Conservation (phyloP, 1,140 invertebrate species). For the Eurosta solidaginis region DNA sequence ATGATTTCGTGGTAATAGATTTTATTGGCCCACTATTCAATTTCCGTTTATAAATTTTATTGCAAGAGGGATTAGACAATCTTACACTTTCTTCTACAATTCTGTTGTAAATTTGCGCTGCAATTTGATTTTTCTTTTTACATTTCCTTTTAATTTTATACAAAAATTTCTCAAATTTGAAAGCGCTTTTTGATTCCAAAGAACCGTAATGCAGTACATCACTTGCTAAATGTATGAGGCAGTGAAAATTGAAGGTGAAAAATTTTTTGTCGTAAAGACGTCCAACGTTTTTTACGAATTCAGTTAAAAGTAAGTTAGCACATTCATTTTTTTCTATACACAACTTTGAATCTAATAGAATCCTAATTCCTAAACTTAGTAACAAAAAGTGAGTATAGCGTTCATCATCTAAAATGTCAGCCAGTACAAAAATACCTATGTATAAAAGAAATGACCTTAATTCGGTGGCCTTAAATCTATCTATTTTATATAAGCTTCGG, state of each 20-base stretch:
- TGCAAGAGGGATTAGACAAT: not conserved
- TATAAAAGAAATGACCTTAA: slow-evolving; percentile 28
- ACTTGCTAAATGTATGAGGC: slow-evolving; percentile 28
- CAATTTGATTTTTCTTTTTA: slow-evolving; percentile 24
- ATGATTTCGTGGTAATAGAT: not conserved
- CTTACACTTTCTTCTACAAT: not conserved
- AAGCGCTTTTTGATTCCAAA: slow-evolving; percentile 31
- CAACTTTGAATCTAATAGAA: not conserved
- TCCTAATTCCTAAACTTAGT: not conserved
- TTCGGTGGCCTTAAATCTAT: slow-evolving; percentile 26
- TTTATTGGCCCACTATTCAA: not conserved
- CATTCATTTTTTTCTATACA: slow-evolving; percentile 22
- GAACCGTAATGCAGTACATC: not conserved
- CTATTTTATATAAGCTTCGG: not conserved
- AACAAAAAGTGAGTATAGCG: no score
- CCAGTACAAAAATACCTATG: slow-evolving; percentile 30
- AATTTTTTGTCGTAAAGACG: slow-evolving; percentile 33
- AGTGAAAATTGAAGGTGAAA: slow-evolving; percentile 35
- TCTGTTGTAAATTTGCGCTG: not conserved
- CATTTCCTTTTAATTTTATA: slow-evolving; percentile 32
- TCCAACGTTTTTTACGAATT: slow-evolving; percentile 33
- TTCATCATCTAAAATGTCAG: not conserved
- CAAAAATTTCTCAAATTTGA: slow-evolving; percentile 36
- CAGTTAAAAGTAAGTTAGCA: slow-evolving; percentile 25
- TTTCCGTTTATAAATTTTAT: not conserved